Base-by-base conservation (phyloP, 2,888 invertebrate genomes). In the Podabrus alpinus region DNA sequence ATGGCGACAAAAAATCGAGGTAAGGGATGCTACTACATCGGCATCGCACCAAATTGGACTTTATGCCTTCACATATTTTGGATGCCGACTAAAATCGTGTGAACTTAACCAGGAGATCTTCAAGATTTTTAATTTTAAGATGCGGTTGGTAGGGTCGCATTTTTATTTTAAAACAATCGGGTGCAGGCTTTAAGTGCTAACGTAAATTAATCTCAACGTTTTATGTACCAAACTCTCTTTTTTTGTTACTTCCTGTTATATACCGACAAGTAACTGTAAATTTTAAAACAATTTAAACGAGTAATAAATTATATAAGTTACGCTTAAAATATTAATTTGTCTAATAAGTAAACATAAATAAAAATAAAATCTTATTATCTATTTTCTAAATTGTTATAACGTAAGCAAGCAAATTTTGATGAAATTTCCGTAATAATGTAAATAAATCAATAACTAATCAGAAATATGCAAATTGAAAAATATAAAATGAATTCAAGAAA, bases 401-500 rank as follows among this genome's bases (percentile, higher is more conserved):
- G 45, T n/a, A 45, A 45, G 7, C 45, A 45, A 45, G n/a, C 45
- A 45, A 29, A 45, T 45, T 45, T 45, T 45, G n/a, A 45, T 7
- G 45, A 45, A 45, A 45, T 45, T 45, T 45, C 13, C 45, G 25
- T 16, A 61, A 24, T n/a, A 66, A 29, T 19, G 61, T 67, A 76
- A 76, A 70, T 73, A 73, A 75, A 77, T 77, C 75, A 73, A 75
- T 77, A 77, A 73, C 73, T 77, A 75, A 77, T 77, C 75, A 77
- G 68, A 66, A 77, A 75, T 73, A 77, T 77, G 77, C 77, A 77
- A 77, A 77, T 77, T 73, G 71, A 67, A 75, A 77, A 75, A 74
- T 73, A 72, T 68, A 61, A 66, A 74, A 75, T 70, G 77, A 74
- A 77, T 74, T 72, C 74, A 75, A 72, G 73, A 77, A 74, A 77